Base-by-base conservation (phyloP, 2,113 vertebrate species). In the Carassius gibelio region DNA sequence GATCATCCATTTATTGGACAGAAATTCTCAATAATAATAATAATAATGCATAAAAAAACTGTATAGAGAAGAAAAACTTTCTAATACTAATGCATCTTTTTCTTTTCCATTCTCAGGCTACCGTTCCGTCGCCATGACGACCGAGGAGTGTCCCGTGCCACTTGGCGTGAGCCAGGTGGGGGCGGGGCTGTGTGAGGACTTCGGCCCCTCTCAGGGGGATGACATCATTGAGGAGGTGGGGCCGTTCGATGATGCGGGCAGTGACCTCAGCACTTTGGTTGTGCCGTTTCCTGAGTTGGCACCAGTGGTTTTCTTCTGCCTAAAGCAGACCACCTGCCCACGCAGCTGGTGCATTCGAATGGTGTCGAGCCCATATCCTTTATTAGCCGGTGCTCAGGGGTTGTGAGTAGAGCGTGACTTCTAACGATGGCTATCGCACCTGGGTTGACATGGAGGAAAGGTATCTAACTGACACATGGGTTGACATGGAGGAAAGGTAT, bases 301-400 rank as follows among this genome's bases (percentile, higher is more conserved):
- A 0, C 97, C 98, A 0, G 96, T 99, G 82, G 98, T 98, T 86
- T 99, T 99, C 94, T 99, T 99, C 94, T 99, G 97, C 92, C 95
- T 99, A 79, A 97, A 97, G 86, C 98, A 99, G 94, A 99, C 96
- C 91, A 99, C 97, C 84, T 98, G 95, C 86, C 97, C 98, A 8
- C 95, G 98, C 87, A 99, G 93, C 94, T 98, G 97, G 97, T 99
- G 98, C 94, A 99, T 99, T 95, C 97, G 96, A 87, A 97, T 99
- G 97, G 98, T 99, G 89, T 99, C 96, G 92, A 99, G 96, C 87
- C 98, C 98, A 99, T 99, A 99, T 99, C 98, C 98, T 99, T 97
- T 93, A 38, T 55, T 23, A 4, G n/a, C 21, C 8, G 42, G 72
- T 3, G 42, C 55, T 61, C 15, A 55, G 19, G 48, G 76, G 45